Conservation (phyloP, 1,140 invertebrate species). For the Pissodes strobi region DNA sequence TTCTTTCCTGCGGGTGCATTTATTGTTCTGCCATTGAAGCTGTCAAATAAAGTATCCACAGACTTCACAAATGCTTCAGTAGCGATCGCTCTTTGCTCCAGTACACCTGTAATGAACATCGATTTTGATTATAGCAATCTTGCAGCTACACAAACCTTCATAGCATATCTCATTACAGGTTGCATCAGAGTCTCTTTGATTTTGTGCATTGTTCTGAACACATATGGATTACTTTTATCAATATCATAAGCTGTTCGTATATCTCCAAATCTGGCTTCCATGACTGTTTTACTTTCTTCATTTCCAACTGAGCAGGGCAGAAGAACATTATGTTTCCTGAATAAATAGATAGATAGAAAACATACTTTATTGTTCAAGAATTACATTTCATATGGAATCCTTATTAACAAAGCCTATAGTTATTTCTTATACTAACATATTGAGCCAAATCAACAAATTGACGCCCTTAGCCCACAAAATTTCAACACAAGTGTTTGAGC, state of each 20-base stretch:
- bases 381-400: no score
- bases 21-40: conserved; percentile 3
- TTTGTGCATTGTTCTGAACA: conserved; percentile 9
- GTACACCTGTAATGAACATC: no score
- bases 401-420: no score
- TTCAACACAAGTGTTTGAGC: no score
- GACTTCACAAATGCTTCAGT: not conserved
- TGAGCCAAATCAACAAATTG: no score
- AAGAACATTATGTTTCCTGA: conserved; percentile 8
- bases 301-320: not conserved
- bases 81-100: not conserved
- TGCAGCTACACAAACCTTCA: conserved; percentile 16
- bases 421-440: no score
- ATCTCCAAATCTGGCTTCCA: conserved; percentile 6
- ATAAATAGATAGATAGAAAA: no score
- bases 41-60: conserved; percentile 1
- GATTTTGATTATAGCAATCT: no score
- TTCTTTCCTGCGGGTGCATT: not conserved
- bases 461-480: no score
- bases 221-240: conserved; percentile 9
- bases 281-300: not conserved
- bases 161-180: conserved; percentile 13
- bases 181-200: not conserved
- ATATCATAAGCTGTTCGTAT: not conserved
- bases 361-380: no score